These are phyloP conservation scores for Camptogramma bilineatum DNA, from an alignment of 2,888 invertebrate genomes.

Conservation along the genomic window DNA sequence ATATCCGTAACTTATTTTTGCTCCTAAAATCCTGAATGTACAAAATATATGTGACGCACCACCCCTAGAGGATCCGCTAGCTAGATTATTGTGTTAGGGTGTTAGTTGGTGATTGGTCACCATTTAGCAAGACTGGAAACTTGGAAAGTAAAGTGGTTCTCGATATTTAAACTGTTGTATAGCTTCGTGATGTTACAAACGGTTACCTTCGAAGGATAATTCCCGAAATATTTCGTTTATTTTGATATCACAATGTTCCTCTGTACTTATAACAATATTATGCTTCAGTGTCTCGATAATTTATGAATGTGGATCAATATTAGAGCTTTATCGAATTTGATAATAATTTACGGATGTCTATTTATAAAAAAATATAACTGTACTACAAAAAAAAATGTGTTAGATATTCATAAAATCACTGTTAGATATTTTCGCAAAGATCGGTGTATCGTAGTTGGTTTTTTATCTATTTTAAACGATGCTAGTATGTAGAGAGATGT, in stretches of 20 bases:
- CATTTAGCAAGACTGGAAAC: constrained; percentile 61
- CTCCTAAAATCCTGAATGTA: constrained; percentile 81
- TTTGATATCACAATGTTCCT: constrained; percentile 52
- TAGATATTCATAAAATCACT: constrained; percentile 68
- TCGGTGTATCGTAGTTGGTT: constrained; percentile 69
- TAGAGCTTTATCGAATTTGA: constrained; percentile 86
- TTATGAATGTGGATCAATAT: constrained; percentile 84
- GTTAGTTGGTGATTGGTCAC: constrained; percentile 54
- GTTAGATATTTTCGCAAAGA: constrained; percentile 72
- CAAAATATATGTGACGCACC: constrained; percentile 63
- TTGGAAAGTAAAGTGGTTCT: constrained; percentile 41
- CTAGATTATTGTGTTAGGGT: constrained; percentile 67
- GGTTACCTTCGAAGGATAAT: constrained; percentile 25
- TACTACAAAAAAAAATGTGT: constrained; percentile 56
- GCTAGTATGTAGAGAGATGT: constrained; percentile 71
- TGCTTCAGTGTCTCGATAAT: constrained; percentile 58
- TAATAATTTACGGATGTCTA: constrained; percentile 83
- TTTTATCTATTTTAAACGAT: constrained; percentile 79
- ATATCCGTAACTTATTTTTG: constrained; percentile 50
- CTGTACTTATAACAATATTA: constrained; percentile 42
- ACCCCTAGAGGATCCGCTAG: constrained; percentile 67
- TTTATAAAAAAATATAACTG: constrained; percentile 66
- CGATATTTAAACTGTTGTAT: constrained; percentile 49
- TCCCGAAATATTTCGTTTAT: constrained; percentile 28
- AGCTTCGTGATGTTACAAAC: constrained; percentile 43